A percentile compares a stretch with the other conserved stretches of the same genome.
Evolutionary conservation across 2,888 invertebrate genomes (phyloP).

Genomic region (Drosophila emarginata): DNA sequence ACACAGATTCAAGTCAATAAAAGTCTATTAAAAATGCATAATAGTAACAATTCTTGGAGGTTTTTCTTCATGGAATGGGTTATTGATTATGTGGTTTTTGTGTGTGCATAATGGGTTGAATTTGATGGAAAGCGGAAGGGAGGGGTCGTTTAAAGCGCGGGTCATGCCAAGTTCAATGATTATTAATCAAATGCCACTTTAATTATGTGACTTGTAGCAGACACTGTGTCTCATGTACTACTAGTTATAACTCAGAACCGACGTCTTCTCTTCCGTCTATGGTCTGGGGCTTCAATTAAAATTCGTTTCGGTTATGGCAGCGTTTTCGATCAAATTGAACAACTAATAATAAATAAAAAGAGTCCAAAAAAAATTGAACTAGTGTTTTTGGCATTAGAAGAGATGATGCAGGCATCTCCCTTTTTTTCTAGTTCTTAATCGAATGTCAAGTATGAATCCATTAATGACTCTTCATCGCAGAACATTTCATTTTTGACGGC

Average conservation of each 20-base stretch:
- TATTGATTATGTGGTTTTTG: background rate
- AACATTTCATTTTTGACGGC: slow-evolving; percentile 56
- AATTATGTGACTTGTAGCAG: slow-evolving; percentile 58
- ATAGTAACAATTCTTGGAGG: slow-evolving; percentile 58
- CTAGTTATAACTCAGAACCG: slow-evolving; percentile 45
- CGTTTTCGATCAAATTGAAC: slow-evolving; percentile 58
- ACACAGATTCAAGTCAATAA: slow-evolving; percentile 68
- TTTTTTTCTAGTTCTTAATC: slow-evolving; percentile 53
- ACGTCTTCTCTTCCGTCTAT: slow-evolving; percentile 11
- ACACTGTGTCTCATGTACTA: slow-evolving; percentile 29
- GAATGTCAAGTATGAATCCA: slow-evolving; percentile 79
- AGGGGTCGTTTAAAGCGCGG: slow-evolving; percentile 44
- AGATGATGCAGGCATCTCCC: slow-evolving; percentile 4
- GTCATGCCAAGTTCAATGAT: slow-evolving; percentile 70
- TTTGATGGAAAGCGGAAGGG: background rate
- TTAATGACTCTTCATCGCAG: slow-evolving; percentile 59
- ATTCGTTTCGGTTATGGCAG: slow-evolving; percentile 58
- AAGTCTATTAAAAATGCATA: slow-evolving; percentile 61
- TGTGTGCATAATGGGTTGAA: slow-evolving; percentile 10
- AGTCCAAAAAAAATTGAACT: slow-evolving; percentile 20
- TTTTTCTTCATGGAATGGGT: slow-evolving; percentile 3
- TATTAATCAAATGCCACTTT: slow-evolving; percentile 72
- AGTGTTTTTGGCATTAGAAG: slow-evolving; percentile 54
- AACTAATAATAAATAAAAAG: slow-evolving; percentile 53
- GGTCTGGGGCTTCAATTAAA: slow-evolving; percentile 76